phyloP scores from a whole-genome alignment of 2,888 invertebrate genomes.

The Brenthis ino region DNA sequence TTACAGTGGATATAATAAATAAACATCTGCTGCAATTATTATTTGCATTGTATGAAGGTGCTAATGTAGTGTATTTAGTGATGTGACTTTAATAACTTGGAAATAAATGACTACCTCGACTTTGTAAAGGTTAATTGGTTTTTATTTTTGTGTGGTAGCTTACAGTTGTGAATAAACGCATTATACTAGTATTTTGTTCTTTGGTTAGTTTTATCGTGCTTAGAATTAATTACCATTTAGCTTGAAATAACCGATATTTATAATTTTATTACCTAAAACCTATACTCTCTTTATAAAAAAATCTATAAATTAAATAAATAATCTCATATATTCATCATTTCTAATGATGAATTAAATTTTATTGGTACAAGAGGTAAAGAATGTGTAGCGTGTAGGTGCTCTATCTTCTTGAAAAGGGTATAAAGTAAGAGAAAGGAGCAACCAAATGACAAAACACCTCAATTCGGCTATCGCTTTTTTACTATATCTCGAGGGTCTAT shows the following conservation, averaged over 20 bases:
- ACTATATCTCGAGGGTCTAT: slow-evolving; percentile 39
- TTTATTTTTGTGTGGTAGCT: slow-evolving; percentile 13
- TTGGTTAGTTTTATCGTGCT: neutral
- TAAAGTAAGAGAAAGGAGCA: slow-evolving; percentile 25
- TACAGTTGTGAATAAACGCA: neutral
- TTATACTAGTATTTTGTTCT: neutral
- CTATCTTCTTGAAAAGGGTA: slow-evolving; percentile 25
- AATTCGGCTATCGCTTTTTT: slow-evolving; percentile 29
- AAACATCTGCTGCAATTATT: slow-evolving; percentile 48
- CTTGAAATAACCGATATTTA: no score
- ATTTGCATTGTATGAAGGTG: slow-evolving; percentile 37
- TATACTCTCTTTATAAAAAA: no score
- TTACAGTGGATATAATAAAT: slow-evolving; percentile 43
- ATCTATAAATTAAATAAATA: no score
- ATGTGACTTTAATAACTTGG: slow-evolving; percentile 30
- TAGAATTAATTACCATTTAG: no score
- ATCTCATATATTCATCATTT: no score
- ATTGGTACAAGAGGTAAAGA: slow-evolving; percentile 10
- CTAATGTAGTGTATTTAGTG: slow-evolving; percentile 37
- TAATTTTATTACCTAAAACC: no score
- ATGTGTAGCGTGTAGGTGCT: slow-evolving; percentile 9
- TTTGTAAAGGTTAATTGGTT: slow-evolving; percentile 17
- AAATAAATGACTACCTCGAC: slow-evolving; percentile 13
- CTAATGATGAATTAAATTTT: no score
- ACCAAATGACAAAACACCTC: slow-evolving; percentile 33